These are phyloP conservation scores for Anoplolepis gracilipes DNA, from an alignment of 1,140 invertebrate genomes.

Conservation along the genomic window DNA sequence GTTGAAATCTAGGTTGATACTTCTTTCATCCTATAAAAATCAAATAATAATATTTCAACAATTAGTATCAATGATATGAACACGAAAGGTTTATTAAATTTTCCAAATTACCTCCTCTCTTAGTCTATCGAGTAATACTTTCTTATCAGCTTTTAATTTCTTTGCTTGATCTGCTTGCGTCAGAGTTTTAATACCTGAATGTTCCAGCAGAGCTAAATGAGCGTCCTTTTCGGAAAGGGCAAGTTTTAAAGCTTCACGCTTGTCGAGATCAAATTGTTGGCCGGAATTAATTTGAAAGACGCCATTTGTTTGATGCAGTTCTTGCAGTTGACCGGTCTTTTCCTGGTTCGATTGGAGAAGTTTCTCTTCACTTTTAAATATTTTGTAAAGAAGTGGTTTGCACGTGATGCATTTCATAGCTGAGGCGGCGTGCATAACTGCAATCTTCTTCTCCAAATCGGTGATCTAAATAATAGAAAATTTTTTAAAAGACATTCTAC, in stretches of 20 bases:
- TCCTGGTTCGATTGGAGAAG: constrained; percentile 87
- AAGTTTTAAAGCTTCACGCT: constrained; percentile 93
- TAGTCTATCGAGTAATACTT: constrained; percentile 88
- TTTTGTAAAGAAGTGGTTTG: constrained; percentile 87
- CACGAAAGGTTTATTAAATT: neutral
- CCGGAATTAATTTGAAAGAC: constrained; percentile 65
- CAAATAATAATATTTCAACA: constrained; percentile 32
- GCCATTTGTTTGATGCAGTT: constrained; percentile 93
- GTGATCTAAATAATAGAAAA: constrained; percentile 86
- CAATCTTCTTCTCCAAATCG: constrained; percentile 90
- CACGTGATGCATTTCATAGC: constrained; percentile 89
- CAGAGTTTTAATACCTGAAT: constrained; percentile 90
- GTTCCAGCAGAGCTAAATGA: constrained; percentile 93
- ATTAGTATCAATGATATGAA: neutral
- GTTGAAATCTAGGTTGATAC: constrained; percentile 75
- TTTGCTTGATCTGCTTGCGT: constrained; percentile 88
- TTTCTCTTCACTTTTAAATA: constrained; percentile 87
- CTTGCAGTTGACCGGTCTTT: constrained; percentile 89
- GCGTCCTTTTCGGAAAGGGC: constrained; percentile 95
- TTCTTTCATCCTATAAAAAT: constrained; percentile 80
- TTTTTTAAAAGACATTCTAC: neutral
- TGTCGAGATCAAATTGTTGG: constrained; percentile 75
- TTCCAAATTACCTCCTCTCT: constrained; percentile 88
- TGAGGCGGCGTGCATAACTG: constrained; percentile 89
- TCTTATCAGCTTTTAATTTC: constrained; percentile 88